Evolutionary conservation across 2,113 vertebrate genomes (phyloP), one percentile per base, ranked within the genome.

Genomic region (Carlito syrichta): DNA sequence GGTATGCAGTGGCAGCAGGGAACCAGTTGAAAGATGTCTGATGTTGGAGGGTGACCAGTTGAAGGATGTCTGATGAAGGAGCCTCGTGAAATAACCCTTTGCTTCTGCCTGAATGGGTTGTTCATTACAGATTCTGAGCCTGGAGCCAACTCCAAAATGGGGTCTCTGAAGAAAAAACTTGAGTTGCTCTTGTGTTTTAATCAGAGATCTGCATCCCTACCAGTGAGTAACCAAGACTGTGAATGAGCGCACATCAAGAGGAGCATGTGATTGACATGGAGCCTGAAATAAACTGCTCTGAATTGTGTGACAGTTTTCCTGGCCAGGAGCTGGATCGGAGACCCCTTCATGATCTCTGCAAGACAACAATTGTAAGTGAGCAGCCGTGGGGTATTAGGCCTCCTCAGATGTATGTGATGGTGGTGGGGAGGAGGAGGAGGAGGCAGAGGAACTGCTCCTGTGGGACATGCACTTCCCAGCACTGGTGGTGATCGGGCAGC

Each of bases 281-380:
- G 98, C 96, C 98, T 9, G 98, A 99, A 97, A 98, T 99, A 98
- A 99, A 99, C 99, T 99, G 99, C 98, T 99, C 99, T 97, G 98
- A 98, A 76, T 98, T 98, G 76, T 99, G 99, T 85, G 98, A 99
- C 38, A 98, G 98, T 99, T 97, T 97, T 98, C 96, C 98, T 98
- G 12, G 94, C 88, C 98, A 94, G 93, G 98, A 99, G 84, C 98
- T 98, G 76, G 98, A 98, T 91, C 98, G 96, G 84, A 97, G 97
- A 78, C 94, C 96, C 0, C 98, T 99, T 96, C 99, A 99, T 95
- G 98, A 98, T 96, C 98, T 99, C 97, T 99, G 99, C 97, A 97
- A 98, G 7, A 98, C 99, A 77, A 98, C 98, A 45, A 98, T 97
- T 98, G 99, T 99, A 99, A 93, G 98, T 97, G 93, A 2, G 0